Conservation (phyloP, 2,888 invertebrate species). For the Oxycera nigricornis region DNA sequence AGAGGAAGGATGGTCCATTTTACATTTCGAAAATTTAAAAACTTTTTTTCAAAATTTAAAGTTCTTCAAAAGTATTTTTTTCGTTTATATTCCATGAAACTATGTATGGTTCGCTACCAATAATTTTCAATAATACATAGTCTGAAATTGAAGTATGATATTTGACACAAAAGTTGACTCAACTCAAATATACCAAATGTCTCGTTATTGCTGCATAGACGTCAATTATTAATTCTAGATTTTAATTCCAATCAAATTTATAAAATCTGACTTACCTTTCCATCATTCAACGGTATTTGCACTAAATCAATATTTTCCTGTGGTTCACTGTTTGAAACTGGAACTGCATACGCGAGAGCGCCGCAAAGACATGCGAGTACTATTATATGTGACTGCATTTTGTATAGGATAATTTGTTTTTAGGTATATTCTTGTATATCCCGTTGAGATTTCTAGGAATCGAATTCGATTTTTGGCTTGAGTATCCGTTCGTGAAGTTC, state of each 20-base stretch:
- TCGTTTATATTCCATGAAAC: too few relatives aligned
- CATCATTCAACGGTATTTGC: slow-evolving; percentile 60
- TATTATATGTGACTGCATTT: slow-evolving; percentile 54
- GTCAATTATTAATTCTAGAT: too few relatives aligned
- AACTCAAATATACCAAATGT: background rate
- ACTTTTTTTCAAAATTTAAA: too few relatives aligned
- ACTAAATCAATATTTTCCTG: slow-evolving; percentile 58
- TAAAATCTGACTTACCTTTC: slow-evolving; percentile 57
- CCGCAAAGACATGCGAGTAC: slow-evolving; percentile 55
- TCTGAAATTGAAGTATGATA: too few relatives aligned
- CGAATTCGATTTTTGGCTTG: background rate
- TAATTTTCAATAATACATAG: too few relatives aligned
- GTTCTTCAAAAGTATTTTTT: too few relatives aligned
- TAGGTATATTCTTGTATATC: slow-evolving; percentile 45
- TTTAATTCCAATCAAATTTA: too few relatives aligned
- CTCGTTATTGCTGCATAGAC: background rate
- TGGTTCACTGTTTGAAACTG: slow-evolving; percentile 54
- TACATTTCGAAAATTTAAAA: too few relatives aligned
- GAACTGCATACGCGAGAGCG: slow-evolving; percentile 55
- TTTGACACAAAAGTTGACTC: background rate
- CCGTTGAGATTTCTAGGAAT: background rate
- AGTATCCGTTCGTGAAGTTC: too few relatives aligned
- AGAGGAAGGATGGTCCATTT: too few relatives aligned
- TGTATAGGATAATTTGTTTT: too few relatives aligned
- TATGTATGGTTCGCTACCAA: too few relatives aligned